Conservation (phyloP, 2,888 invertebrate genomes). For the Andrena bicolor region DNA sequence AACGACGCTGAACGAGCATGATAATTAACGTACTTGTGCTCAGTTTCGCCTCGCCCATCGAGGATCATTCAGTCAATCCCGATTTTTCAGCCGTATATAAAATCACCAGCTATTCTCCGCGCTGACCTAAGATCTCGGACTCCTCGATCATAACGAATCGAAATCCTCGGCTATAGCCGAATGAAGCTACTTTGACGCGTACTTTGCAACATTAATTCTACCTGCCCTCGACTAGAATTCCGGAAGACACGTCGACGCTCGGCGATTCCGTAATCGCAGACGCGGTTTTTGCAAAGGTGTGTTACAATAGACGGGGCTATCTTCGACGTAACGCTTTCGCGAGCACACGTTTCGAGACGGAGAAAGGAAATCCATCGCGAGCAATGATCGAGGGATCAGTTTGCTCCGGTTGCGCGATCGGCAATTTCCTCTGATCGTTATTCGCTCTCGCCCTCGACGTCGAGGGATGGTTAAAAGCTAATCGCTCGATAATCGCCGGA, state of each 20-base stretch:
- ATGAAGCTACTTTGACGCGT: too few species aligned
- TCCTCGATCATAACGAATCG: too few species aligned
- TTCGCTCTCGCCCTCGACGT: too few species aligned
- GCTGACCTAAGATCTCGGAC: background rate
- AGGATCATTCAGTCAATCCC: background rate
- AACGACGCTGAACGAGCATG: slow-evolving; percentile 30
- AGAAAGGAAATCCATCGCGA: background rate
- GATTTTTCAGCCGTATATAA: background rate
- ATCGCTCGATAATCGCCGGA: too few species aligned
- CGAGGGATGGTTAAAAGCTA: too few species aligned
- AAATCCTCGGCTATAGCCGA: too few species aligned
- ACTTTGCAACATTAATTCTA: background rate
- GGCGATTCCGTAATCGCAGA: background rate
- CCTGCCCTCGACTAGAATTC: slow-evolving; percentile 33
- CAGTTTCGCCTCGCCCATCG: slow-evolving; percentile 19
- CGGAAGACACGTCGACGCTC: slow-evolving; percentile 21
- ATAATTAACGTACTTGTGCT: slow-evolving; percentile 29
- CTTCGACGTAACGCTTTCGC: slow-evolving; percentile 8
- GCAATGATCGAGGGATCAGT: background rate
- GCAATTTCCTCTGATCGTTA: too few species aligned
- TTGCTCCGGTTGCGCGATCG: background rate
- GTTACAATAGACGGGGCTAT: background rate
- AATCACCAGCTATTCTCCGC: background rate
- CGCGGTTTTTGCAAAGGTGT: background rate
- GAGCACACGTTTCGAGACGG: background rate